Conservation (phyloP, 1,140 invertebrate species). For the Drosophila nebulosa region DNA sequence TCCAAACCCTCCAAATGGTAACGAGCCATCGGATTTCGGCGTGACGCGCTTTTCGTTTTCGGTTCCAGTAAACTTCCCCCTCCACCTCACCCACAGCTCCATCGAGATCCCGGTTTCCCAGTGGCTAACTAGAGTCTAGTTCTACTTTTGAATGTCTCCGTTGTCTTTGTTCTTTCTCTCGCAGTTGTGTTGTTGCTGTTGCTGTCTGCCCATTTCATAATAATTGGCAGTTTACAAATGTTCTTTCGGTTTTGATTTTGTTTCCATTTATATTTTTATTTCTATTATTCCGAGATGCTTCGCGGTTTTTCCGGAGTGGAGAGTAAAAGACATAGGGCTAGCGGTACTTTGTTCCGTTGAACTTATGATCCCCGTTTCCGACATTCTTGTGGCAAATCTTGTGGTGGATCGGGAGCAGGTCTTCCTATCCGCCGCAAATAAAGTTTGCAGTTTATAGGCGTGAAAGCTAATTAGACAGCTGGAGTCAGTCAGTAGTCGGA, state of each 20-base stretch:
- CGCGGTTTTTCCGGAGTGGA: slow-evolving; percentile 31
- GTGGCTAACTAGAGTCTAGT: slow-evolving; percentile 41
- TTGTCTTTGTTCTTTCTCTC: slow-evolving; percentile 15
- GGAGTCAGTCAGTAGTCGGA: slow-evolving; percentile 37
- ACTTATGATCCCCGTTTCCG: slow-evolving; percentile 19
- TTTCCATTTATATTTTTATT: slow-evolving; percentile 33
- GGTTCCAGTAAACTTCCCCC: slow-evolving; percentile 3
- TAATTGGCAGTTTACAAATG: slow-evolving; percentile 78
- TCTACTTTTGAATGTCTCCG: slow-evolving; percentile 52
- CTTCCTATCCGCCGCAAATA: slow-evolving; percentile 61
- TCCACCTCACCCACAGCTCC: not conserved
- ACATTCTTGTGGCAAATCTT: slow-evolving; percentile 53
- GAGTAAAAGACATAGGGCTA: slow-evolving; percentile 8
- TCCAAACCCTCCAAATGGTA: slow-evolving; percentile 51
- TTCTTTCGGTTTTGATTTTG: slow-evolving; percentile 70
- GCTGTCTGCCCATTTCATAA: slow-evolving; percentile 71
- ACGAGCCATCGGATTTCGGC: slow-evolving; percentile 63
- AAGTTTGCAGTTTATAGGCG: slow-evolving; percentile 65
- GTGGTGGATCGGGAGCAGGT: slow-evolving; percentile 38
- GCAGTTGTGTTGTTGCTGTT: slow-evolving; percentile 18
- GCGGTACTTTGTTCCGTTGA: slow-evolving; percentile 66
- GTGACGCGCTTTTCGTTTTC: slow-evolving; percentile 68
- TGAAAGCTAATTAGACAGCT: slow-evolving; percentile 69
- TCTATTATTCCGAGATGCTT: not conserved
- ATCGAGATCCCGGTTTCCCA: not conserved